Conservation (phyloP, 2,797 vertebrate species). For the Nannoperca australis region DNA sequence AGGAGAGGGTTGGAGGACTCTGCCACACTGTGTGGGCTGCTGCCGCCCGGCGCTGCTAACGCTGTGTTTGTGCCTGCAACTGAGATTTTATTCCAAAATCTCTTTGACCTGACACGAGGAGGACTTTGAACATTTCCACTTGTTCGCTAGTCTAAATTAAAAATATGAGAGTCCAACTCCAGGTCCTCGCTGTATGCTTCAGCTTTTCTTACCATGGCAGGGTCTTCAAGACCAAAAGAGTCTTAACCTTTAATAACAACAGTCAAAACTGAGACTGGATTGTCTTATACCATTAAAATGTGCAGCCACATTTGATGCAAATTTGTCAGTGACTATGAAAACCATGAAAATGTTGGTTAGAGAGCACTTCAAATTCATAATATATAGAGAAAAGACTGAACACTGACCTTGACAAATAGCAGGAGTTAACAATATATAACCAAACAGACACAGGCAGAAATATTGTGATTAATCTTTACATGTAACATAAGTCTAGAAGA, state of each 20-base stretch:
- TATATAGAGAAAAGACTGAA: too few relatives aligned
- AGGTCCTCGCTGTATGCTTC: not conserved
- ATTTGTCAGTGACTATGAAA: too few relatives aligned
- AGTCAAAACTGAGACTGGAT: not conserved
- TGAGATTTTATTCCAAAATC: slow-evolving; percentile 26
- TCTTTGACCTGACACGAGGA: slow-evolving; percentile 25
- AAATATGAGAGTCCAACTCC: not conserved
- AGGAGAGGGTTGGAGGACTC: slow-evolving; percentile 41
- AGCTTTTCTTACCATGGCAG: slow-evolving; percentile 15
- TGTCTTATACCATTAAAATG: not conserved
- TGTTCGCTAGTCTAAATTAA: not conserved
- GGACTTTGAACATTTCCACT: slow-evolving; percentile 22
- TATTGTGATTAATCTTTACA: too few relatives aligned
- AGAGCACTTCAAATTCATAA: too few relatives aligned
- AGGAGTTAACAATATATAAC: too few relatives aligned
- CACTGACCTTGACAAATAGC: too few relatives aligned
- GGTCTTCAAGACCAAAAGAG: not conserved
- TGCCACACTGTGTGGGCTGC: slow-evolving; percentile 41
- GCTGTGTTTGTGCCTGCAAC: slow-evolving; percentile 10
- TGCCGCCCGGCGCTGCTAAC: slow-evolving; percentile 24
- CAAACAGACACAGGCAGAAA: too few relatives aligned
- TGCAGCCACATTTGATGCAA: too few relatives aligned
- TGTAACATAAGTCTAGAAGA: too few relatives aligned
- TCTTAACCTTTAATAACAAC: not conserved
- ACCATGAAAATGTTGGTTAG: too few relatives aligned